Base-by-base conservation (phyloP, 1,140 invertebrate species). In the Drosophila nannoptera region DNA sequence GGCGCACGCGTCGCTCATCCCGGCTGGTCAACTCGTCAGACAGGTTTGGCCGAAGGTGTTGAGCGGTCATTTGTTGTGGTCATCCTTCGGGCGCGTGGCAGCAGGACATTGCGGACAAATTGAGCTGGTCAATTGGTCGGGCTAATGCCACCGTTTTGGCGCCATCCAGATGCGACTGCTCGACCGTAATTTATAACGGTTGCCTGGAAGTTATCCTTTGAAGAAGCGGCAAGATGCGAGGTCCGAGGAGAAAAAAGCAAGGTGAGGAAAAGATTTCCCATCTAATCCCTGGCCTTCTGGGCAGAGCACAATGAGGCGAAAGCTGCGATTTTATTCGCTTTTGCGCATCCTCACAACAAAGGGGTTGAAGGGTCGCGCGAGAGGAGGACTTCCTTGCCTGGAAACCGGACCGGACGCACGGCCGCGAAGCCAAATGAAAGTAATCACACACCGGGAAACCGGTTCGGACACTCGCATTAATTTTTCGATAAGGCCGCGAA, bases 391-490 rank as follows among this genome's bases (percentile, higher is more conserved):
- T 71, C 53, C 54, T 60, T 52, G 59, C 64, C 60, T 65, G n/a
- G 66, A 81, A 86, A 86, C 78, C 83, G 78, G 76, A 87, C 83
- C 72, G 71, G 77, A 80, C 81, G 77, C 71, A 61, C 72, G 72
- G 76, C 67, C 80, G 69, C 75, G 75, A 83, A 78, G 70, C 69
- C 78, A 68, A 78, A 63, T 76, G 73, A 77, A 81, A 52, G 60
- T 62, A 77, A 77, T 80, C 77, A 73, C 64, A 69, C 56, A 56
- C 43, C 36, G 49, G 49, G 14, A 77, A 87, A 87, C 83, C 83
- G 84, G 83, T 87, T 87, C 78, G 76, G 78, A 87, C 84, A 87
- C 69, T 69, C 50, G 73, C 73, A 87, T 87, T 87, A 75, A 78
- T 77, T 80, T 63, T 83, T 69, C 12, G 38, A 66, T 65, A 80